These are phyloP conservation scores for Rapana venosa DNA, from an alignment of 2,888 invertebrate species.

Conservation along the genomic window DNA sequence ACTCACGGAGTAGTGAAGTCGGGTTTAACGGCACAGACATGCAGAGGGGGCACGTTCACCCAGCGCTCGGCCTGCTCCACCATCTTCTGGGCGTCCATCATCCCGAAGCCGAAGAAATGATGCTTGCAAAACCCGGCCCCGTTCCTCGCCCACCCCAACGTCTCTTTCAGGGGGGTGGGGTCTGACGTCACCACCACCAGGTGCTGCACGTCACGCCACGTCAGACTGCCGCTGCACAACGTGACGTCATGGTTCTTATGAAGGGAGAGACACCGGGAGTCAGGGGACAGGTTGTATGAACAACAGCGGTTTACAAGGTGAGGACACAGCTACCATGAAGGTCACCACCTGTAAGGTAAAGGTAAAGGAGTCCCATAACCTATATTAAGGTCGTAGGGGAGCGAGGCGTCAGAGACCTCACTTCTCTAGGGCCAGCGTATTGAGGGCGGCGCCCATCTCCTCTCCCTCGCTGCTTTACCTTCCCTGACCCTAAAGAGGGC, in stretches of 20 bases:
- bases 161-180: conserved; percentile 83
- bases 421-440: no score
- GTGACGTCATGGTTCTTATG: neutral
- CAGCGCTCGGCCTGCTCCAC: conserved; percentile 86
- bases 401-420: no score
- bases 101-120: conserved; percentile 91
- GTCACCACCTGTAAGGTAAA: no score
- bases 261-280: neutral
- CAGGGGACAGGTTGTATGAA: neutral
- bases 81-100: conserved; percentile 89
- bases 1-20: neutral
- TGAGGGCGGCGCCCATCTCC: no score
- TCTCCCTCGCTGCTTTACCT: no score
- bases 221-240: conserved; percentile 85
- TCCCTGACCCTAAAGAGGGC: no score
- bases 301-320: no score
- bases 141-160: conserved; percentile 86
- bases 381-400: no score
- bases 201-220: conserved; percentile 95
- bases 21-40: neutral
- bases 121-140: conserved; percentile 89
- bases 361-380: no score
- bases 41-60: conserved; percentile 80
- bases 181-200: conserved; percentile 91
- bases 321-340: no score